Conservation (phyloP, 64 coral and sea anemone species). For the Montipora foliosa region DNA sequence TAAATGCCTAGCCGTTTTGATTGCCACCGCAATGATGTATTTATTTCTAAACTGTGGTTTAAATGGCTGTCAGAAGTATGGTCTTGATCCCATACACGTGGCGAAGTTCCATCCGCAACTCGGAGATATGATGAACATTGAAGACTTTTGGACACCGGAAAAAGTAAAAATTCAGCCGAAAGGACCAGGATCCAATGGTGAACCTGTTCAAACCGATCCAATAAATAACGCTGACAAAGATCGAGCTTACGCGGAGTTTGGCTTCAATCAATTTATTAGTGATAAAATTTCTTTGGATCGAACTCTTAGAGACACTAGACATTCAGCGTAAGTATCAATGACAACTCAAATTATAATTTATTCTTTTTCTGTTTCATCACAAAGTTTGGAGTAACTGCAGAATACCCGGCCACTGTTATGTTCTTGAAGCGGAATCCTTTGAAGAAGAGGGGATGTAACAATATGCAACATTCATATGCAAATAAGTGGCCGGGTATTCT, state of each 20-base stretch:
- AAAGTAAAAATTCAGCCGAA: constrained; percentile 37
- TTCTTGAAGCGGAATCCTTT: no score
- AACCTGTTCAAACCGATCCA: constrained; percentile 81
- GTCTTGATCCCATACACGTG: constrained; percentile 57
- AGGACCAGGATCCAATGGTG: constrained; percentile 84
- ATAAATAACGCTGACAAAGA: constrained; percentile 73
- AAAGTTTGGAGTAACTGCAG: background rate
- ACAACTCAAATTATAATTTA: background rate
- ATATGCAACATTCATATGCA: no score
- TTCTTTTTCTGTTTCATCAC: background rate
- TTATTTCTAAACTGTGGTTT: constrained; percentile 53
- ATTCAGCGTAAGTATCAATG: constrained; percentile 76
- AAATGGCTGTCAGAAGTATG: background rate
- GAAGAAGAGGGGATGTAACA: no score
- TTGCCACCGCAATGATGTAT: constrained; percentile 42
- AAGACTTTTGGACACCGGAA: constrained; percentile 92
- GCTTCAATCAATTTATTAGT: constrained; percentile 96
- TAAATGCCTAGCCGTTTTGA: constrained; percentile 34
- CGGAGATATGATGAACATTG: constrained; percentile 71
- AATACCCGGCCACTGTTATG: no score
- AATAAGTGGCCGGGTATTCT: no score
- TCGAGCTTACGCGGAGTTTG: constrained; percentile 83
- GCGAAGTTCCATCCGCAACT: constrained; percentile 57
- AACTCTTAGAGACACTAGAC: constrained; percentile 89
- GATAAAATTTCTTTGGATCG: constrained; percentile 93